Base-by-base conservation (phyloP, 2,113 vertebrate species). In the Pavo muticus region DNA sequence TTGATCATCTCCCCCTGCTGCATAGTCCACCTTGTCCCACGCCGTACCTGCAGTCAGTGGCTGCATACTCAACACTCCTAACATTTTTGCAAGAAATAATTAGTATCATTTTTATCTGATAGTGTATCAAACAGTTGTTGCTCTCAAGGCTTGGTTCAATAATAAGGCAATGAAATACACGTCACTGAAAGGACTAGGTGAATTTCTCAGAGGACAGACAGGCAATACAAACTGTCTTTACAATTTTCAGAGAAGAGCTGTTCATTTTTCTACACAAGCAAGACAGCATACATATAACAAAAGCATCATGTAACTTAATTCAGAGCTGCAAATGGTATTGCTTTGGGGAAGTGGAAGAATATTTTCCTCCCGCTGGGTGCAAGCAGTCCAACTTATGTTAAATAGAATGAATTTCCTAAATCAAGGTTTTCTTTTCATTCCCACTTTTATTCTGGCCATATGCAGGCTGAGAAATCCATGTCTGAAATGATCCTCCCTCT, bases 1-100 rank as follows among this genome's bases (percentile, higher is more conserved):
- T 93, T 94, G 73, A 77, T 89, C 87, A 63, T 82, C 64, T 89
- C 44, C 16, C 27, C 45, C 80, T 77, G 56, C 63, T 73, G 30
- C 80, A 76, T 86, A 94, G 69, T 88, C 59, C 87, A 79, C 0
- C 63, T 68, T 87, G 63, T 85, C 91, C 39, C 77, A 39, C 50
- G 23, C 32, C 39, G 73, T 78, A 44, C n/a, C 70, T 20, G 20
- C 68, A 84, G 59, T 92, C 39, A 30, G 18, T 79, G 40, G 71
- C 88, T 80, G 35, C 70, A 73, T 80, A 45, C 20, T 61, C 25
- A 25, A 50, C 24, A 25, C 48, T 50, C 48, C 7, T 50, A 25
- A 25, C 24, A 4, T 50, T 50, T 50, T 83, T 68, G 23, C 81
- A 45, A 82, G 59, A 9, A 86, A 56, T 67, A 61, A 69, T 56